Percentiles rank a stretch among this genome's conserved stretches.
Conservation (phyloP, 2,113 vertebrate species). For the Pachypanchax playfairii region DNA sequence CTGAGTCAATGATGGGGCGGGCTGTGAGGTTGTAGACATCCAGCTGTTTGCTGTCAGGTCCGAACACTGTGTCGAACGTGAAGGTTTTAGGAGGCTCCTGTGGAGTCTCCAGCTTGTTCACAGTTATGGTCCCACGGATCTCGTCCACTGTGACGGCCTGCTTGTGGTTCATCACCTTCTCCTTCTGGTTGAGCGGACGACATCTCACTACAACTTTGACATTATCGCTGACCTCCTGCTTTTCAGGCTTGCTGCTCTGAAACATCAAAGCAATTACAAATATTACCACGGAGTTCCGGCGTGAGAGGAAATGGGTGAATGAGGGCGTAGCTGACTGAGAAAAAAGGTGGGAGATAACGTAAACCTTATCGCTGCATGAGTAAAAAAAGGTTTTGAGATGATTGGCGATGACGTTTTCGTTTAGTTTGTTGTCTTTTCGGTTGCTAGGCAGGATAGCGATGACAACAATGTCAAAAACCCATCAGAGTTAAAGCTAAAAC, state of each 20-base stretch:
- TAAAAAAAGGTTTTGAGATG: too few species aligned
- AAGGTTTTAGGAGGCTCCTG: constrained; percentile 97
- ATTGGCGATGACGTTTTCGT: too few species aligned
- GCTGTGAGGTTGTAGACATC: constrained; percentile 99
- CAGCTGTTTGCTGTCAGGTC: constrained; percentile 95
- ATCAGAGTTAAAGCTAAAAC: background rate
- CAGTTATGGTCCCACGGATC: constrained; percentile 93
- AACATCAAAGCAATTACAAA: background rate
- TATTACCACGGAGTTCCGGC: background rate
- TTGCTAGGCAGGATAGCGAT: constrained; percentile 22
- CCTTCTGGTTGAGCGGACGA: constrained; percentile 93
- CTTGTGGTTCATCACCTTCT: constrained; percentile 86
- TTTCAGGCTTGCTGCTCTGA: constrained; percentile 88
- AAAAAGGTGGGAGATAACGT: background rate
- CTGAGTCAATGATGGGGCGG: constrained; percentile 95
- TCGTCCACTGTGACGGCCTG: constrained; percentile 92
- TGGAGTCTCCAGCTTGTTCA: constrained; percentile 89
- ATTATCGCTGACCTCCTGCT: constrained; percentile 90
- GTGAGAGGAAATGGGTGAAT: too few species aligned
- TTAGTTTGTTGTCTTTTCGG: background rate
- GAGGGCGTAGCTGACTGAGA: background rate
- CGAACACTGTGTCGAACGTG: constrained; percentile 97
- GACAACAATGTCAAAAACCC: background rate
- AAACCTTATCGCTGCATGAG: background rate
- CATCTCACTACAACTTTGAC: constrained; percentile 98